Conservation (phyloP, 2,113 vertebrate species). For the Dascyllus trimaculatus region DNA sequence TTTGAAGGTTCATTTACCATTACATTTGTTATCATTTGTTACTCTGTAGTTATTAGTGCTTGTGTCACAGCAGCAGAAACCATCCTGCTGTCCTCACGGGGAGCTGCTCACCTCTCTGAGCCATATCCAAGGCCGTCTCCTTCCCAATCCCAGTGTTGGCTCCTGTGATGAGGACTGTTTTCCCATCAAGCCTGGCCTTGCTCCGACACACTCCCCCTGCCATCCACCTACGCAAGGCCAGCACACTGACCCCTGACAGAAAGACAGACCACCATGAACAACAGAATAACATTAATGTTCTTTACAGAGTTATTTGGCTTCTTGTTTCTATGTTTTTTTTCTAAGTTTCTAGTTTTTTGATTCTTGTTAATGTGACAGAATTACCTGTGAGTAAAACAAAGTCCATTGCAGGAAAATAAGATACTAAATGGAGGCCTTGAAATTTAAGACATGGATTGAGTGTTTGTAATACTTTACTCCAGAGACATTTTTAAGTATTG, state of each 20-base stretch:
- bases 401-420: too few relatives aligned
- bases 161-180: constrained; percentile 85
- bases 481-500: neutral
- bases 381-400: too few relatives aligned
- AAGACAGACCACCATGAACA: neutral
- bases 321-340: too few relatives aligned
- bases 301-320: too few relatives aligned
- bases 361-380: too few relatives aligned
- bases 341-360: too few relatives aligned
- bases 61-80: neutral
- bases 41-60: too few relatives aligned
- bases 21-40: too few relatives aligned
- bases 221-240: constrained; percentile 77
- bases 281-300: too few relatives aligned
- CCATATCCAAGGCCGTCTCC: constrained; percentile 82
- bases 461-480: too few relatives aligned
- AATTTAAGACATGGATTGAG: too few relatives aligned
- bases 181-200: constrained; percentile 78
- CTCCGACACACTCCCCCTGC: constrained; percentile 74
- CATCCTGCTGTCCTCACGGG: neutral
- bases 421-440: too few relatives aligned
- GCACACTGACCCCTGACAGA: constrained; percentile 58
- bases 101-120: constrained; percentile 65
- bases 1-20: neutral
- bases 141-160: constrained; percentile 86